A percentile compares a stretch with the other conserved stretches of the same genome.
phyloP scores from a whole-genome alignment of 2,113 vertebrate species.

The Mungos mungo region DNA sequence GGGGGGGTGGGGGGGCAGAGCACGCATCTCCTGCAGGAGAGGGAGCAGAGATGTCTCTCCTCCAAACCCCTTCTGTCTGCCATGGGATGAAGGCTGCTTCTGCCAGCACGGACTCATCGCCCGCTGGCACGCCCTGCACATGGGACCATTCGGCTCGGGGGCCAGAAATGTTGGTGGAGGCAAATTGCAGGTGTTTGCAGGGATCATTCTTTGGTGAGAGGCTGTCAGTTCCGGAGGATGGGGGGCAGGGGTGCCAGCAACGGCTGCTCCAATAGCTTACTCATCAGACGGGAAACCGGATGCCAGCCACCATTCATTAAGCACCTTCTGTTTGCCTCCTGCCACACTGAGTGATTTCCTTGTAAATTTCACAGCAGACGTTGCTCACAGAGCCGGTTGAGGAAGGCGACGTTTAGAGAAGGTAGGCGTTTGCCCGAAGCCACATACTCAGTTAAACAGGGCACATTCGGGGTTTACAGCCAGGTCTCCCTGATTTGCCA shows the following conservation, averaged over 20 bases:
- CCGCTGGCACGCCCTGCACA: neutral
- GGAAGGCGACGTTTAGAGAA: neutral
- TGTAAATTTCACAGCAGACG: neutral
- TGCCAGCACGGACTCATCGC: neutral
- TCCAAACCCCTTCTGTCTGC: neutral
- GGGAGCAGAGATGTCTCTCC: neutral
- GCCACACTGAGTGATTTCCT: neutral
- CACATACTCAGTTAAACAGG: neutral
- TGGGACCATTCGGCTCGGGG: neutral
- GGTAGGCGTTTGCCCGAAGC: neutral
- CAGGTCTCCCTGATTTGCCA: neutral
- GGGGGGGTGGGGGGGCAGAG: neutral
- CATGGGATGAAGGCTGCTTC: neutral
- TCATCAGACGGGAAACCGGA: neutral
- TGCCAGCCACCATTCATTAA: neutral
- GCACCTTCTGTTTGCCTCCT: neutral
- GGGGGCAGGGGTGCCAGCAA: accelerated
- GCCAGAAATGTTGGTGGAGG: neutral
- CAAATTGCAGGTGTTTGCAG: neutral
- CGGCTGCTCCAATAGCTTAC: neutral
- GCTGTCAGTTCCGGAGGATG: neutral
- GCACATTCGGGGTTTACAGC: neutral
- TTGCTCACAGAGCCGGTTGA: neutral
- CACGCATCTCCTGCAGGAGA: accelerated
- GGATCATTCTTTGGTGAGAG: neutral